Evolutionary conservation across 2,113 vertebrate species (phyloP), one percentile per base, ranked within the genome.

Genomic region (Oreochromis niloticus): DNA sequence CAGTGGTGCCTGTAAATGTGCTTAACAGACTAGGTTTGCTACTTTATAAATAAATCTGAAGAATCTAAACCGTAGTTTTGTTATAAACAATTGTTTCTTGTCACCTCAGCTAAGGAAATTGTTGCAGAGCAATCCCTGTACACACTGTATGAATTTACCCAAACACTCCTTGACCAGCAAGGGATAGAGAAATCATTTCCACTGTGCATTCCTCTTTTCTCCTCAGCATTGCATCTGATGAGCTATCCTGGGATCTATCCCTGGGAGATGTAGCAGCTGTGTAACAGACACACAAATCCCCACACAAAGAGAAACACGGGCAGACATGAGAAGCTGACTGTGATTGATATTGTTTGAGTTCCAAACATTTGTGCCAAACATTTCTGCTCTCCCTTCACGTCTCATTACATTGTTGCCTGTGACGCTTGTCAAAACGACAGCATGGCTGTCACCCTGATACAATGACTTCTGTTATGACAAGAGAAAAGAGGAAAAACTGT

Each of bases 261-360:
- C 57, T 68, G 24, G 24, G 75, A 87, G 80, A 86, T 52, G 16
- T 3, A 83, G 56, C 66, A 22, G 86, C 81, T 88, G 79, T 63
- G 55, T 55, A 86, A 80, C 78, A 82, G 82, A 78, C 83, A 41
- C 17, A 79, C 24, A 86, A 87, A 73, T 54, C 66, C 3, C 55
- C 34, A 66, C 80, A 92, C 71, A 89, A 61, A 79, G 14, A 86
- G 61, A 59, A 71, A 68, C 22, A 56, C 83, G 52, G 19, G 55
- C 52, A 54, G 81, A 82, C 61, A 22, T 46, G 46, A 52, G 52
- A 81, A 85, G 81, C 83, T 41, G 61, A 85, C 71, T 89, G 56
- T 88, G 93, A 92, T 86, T 89, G 91, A 94, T 92, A 87, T n/a
- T 92, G 90, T 93, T 93, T 91, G 88, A 82, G 75, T 90, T 75